Conservation (phyloP, 2,888 invertebrate species). For the Pseudoips prasinana region DNA sequence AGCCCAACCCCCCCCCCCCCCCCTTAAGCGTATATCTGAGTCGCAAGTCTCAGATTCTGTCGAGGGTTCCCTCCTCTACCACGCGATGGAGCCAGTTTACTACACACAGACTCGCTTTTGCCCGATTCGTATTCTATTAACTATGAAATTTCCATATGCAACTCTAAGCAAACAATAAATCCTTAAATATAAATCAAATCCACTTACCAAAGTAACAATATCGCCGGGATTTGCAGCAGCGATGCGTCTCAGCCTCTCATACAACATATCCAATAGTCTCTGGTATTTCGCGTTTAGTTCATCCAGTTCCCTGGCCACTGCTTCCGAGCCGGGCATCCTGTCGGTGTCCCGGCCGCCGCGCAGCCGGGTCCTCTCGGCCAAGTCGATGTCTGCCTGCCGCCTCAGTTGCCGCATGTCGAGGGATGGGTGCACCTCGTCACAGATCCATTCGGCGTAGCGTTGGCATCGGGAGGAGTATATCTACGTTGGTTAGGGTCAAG, state of each 20-base stretch:
- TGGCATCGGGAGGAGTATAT: constrained; percentile 93
- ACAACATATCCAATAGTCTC: constrained; percentile 85
- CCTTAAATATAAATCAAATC: no score
- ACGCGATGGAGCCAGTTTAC: no score
- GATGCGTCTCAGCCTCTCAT: constrained; percentile 86
- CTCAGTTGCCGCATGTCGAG: constrained; percentile 82
- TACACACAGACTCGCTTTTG: no score
- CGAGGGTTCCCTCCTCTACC: no score
- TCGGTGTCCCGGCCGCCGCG: constrained; percentile 52
- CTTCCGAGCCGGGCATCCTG: constrained; percentile 84
- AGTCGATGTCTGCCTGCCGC: constrained; percentile 65
- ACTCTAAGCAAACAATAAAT: no score
- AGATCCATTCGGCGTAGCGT: constrained; percentile 90
- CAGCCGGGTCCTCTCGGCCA: constrained; percentile 61
- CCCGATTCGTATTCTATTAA: no score
- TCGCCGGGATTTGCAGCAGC: constrained; percentile 87
- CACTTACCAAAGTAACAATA: constrained; percentile 88
- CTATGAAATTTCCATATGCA: no score
- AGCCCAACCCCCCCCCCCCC: no score
- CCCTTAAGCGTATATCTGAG: no score
- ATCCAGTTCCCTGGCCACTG: constrained; percentile 89
- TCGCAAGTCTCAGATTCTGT: no score
- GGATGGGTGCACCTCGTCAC: constrained; percentile 91
- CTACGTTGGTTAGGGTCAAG: constrained; percentile 82
- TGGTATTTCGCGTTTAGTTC: constrained; percentile 90